phyloP scores from a whole-genome alignment of 53 echinoderm and acorn worm species.

The Echinometra lucunter region DNA sequence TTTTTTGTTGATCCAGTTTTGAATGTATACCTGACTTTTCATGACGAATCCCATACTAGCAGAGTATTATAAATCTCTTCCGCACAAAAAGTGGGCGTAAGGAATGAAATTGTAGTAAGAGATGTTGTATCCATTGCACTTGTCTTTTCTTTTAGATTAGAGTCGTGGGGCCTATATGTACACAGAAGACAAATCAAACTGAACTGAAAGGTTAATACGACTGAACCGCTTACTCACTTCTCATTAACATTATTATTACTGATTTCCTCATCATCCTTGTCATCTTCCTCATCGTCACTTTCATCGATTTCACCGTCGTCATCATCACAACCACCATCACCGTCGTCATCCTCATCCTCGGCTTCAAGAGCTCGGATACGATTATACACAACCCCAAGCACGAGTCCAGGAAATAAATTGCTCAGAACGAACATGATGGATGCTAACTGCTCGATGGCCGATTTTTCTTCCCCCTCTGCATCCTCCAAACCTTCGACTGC shows the following conservation, averaged over 20 bases:
- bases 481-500: not conserved
- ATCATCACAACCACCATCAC: not conserved
- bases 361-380: slow-evolving; percentile 35
- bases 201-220: not conserved
- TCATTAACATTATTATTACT: not conserved
- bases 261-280: not conserved
- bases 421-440: slow-evolving; percentile 36
- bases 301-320: not conserved
- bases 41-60: too few relatives aligned
- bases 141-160: too few relatives aligned
- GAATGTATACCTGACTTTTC: too few relatives aligned
- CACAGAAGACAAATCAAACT: not conserved
- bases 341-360: not conserved
- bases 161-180: not conserved
- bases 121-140: too few relatives aligned
- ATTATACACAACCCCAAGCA: slow-evolving; percentile 42
- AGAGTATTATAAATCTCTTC: not conserved
- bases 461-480: not conserved
- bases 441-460: slow-evolving; percentile 43
- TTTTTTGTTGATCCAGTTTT: not conserved
- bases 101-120: not conserved
- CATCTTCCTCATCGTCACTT: not conserved
- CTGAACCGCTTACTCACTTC: not conserved
- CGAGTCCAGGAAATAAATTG: slow-evolving; percentile 53
- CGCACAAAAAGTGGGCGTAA: not conserved